Base-by-base conservation (phyloP, 2,113 vertebrate genomes). In the Myrmophylax atrothorax region DNA sequence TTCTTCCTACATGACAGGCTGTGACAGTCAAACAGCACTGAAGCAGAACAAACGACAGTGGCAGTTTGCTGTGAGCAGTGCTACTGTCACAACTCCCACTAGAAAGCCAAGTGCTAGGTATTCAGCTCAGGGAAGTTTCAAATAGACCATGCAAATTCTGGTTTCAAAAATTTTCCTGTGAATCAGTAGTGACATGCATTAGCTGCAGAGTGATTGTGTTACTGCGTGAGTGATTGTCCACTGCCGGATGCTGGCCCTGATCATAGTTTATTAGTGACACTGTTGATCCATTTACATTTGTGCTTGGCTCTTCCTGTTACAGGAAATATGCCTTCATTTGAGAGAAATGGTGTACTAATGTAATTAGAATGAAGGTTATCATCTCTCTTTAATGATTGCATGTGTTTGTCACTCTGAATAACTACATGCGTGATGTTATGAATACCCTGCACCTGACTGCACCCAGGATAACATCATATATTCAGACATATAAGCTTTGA, bases 1-100 rank as follows among this genome's bases (percentile, higher is more conserved):
- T 97, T 97, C 97, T 97, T 95, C 95, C 95, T 69, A 75, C 56
- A 26, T 98, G 98, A 98, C 97, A 98, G 96, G 94, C 92, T 94
- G 94, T 98, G 98, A 97, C 98, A 98, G 97, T 97, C 98, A 94
- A 95, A 92, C 88, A 89, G 97, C 97, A 94, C n/a, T 94, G 97
- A 95, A 98, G 98, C 98, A 97, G 97, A 98, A 98, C 98, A 96
- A 97, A 97, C 73, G 52, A 84, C 53, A 37, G 94, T 95, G 97
- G 97, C 98, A 96, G 93, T 98, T 98, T 97, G 97, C 97, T 98
- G 91, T 33, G 29, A 98, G 95, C 96, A 53, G 87, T 77, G 94
- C 94, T 90, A 89, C 97, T 97, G 97, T 98, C 97, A 98, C 94
- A 98, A 66, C 83, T 94, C 94, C 84, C 83, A 37, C 96, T 92